Base-by-base conservation (phyloP, 2,888 invertebrate genomes). In the Sphecodes monilicornis region DNA sequence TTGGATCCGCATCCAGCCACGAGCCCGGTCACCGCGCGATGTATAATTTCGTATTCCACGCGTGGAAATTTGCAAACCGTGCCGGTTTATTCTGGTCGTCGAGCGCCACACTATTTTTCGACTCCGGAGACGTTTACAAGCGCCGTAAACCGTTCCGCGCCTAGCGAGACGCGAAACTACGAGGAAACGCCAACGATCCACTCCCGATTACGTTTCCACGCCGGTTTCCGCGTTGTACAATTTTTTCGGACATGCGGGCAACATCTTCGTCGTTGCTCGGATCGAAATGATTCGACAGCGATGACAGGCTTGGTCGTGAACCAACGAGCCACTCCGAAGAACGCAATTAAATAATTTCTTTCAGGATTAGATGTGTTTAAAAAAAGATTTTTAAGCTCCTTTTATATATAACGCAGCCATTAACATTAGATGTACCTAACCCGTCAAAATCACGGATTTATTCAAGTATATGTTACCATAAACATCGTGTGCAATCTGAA, bases 31-130 rank as follows among this genome's bases (percentile, higher is more conserved):
- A 66, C n/a, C 36, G 32, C 36, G 22, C 66, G 22, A 66, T 39
- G 11, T 39, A 11, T 68, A 68, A 68, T 39, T 22, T 39, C 39
- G 68, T 68, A 68, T 69, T 68, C 39, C 66, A 39, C 0, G 18
- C 36, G 43, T 39, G 60, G 43, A 43, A 22, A 78, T 36, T 54
- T 26, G 10, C 36, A 8, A 29, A 26, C 16, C 60, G 16, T 29
- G 4, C 29, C 29, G 43, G 39, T 78, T 78, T 46, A 50, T 74
- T 70, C 68, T 13, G 43, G 29, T 43, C 26, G 36, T 72, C 78
- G 72, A 29, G 43, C 22, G 22, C 10, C 39, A 29, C 4, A 16
- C 46, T 41, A 57, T 80, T 69, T 39, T 54, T 66, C 70, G 36
- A 16, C 54, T 22, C n/a, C 43, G 46, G 32, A 41, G 29, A 69